These are phyloP conservation scores for cat (Felis catus) DNA, from an alignment of 2,113 vertebrate species.

Conservation along the genomic window F.catus_Fca126_mat1.0 CM031417.1:48481501-48482000, in stretches of 20 bases:
- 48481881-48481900: not conserved
- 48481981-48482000: not conserved
- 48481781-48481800: too few relatives aligned
- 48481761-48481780: too few relatives aligned
- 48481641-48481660: conserved; percentile 23
- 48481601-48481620: not conserved
- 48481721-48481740: too few relatives aligned
- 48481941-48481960: not conserved
- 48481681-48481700: too few relatives aligned
- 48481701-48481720: too few relatives aligned
- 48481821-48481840: too few relatives aligned
- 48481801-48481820: too few relatives aligned
- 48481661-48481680: not conserved
- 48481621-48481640: not conserved
- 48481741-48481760: too few relatives aligned
- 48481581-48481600: not conserved
- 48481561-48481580: not conserved
- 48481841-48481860: too few relatives aligned
- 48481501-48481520: not conserved
- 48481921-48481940: not conserved
- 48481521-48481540: not conserved
- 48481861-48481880: too few relatives aligned
- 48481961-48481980: not conserved
- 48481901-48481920: not conserved
- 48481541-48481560: not conserved